phyloP scores from a whole-genome alignment of 2,113 vertebrate species.

The Myrmecobius fasciatus region DNA sequence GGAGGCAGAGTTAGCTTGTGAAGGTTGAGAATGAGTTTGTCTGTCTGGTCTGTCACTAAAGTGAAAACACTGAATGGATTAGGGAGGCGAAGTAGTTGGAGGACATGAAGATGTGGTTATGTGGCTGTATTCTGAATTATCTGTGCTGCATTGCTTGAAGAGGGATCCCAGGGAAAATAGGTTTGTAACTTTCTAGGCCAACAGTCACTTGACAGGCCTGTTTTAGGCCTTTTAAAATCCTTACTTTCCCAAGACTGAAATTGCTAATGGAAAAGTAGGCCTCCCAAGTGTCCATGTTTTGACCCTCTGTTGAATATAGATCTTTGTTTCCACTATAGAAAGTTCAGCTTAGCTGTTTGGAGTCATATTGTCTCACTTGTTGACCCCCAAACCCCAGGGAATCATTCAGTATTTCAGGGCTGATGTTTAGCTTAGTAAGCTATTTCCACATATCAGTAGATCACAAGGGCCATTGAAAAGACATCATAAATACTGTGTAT shows the following conservation, averaged over 20 bases:
- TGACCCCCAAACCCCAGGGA: conserved; percentile 72
- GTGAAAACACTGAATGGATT: conserved; percentile 25
- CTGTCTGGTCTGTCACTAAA: conserved; percentile 23
- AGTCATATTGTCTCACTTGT: conserved; percentile 64
- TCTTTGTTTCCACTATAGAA: conserved; percentile 80
- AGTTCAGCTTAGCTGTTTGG: conserved; percentile 82
- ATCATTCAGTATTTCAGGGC: conserved; percentile 81
- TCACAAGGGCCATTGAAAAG: conserved; percentile 80
- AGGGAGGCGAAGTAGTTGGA: conserved; percentile 6
- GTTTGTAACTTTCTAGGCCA: conserved; percentile 45
- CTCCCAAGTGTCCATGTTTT: conserved; percentile 74
- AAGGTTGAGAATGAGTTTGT: conserved; percentile 37
- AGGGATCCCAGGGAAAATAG: conserved; percentile 56
- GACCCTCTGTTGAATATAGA: conserved; percentile 77
- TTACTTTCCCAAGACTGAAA: conserved; percentile 75
- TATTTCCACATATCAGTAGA: conserved; percentile 80
- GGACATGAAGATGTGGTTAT: neutral
- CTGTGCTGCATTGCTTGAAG: conserved; percentile 29
- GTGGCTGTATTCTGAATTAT: conserved; percentile 24
- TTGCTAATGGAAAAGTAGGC: conserved; percentile 78
- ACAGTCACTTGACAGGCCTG: conserved; percentile 62
- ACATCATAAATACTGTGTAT: conserved; percentile 73
- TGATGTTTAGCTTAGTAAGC: conserved; percentile 81
- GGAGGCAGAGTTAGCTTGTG: neutral
- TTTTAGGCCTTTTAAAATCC: conserved; percentile 73